phyloP scores from a whole-genome alignment of 1,140 invertebrate genomes.

The Lamellibrachia luymesi region DNA sequence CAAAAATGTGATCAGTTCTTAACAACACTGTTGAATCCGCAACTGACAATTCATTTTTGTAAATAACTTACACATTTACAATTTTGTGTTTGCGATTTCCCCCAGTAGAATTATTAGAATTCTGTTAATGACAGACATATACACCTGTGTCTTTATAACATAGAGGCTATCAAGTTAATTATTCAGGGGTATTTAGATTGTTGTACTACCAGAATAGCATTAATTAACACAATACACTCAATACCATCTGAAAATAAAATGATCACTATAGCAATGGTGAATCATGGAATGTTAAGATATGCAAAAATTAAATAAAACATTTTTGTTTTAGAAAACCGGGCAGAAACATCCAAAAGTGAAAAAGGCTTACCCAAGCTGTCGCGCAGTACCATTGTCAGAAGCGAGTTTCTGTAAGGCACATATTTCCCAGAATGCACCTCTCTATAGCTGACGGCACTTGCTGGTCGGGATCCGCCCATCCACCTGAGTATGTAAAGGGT shows the following conservation, averaged over 20 bases:
- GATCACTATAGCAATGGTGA: background rate
- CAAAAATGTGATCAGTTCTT: background rate
- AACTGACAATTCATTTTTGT: background rate
- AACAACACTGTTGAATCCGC: background rate
- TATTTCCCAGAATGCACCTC: conserved; percentile 47
- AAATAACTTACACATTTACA: background rate
- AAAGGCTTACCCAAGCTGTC: conserved; percentile 61
- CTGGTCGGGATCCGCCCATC: background rate
- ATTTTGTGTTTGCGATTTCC: background rate
- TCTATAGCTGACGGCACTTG: background rate
- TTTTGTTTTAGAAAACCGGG: background rate
- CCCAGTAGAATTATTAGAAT: no score
- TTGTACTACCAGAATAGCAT: background rate
- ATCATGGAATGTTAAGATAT: background rate
- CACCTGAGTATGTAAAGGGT: background rate
- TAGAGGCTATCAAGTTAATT: background rate
- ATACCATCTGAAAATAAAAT: background rate
- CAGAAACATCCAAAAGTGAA: background rate
- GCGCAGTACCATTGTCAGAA: conserved; percentile 66
- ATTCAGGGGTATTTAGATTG: background rate
- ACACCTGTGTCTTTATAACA: background rate
- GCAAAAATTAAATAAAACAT: no score
- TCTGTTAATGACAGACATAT: background rate
- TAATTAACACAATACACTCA: background rate
- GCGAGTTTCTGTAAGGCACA: conserved; percentile 69